Evolutionary conservation across 2,797 vertebrate genomes (phyloP), one percentile per base, ranked within the genome.

Genomic region (Hylomyscus alleni): DNA sequence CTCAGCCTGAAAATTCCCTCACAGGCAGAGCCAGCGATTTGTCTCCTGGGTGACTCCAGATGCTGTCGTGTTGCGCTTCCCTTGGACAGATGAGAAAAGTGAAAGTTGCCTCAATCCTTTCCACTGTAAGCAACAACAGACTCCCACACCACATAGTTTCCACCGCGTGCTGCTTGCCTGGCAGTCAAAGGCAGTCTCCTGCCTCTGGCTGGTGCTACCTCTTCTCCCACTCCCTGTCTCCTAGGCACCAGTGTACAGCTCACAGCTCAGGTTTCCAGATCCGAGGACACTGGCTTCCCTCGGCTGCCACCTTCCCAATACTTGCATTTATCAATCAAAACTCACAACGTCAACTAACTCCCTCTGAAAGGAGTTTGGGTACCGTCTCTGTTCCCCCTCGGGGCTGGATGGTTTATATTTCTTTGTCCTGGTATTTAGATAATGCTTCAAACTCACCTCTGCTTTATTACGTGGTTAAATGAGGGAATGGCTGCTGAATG

Each of bases 381-480:
- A 20, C 56, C 60, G 10, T n/a, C 89, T 90, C 40, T 50, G 40
- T 50, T 88, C 76, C 78, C 89, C 81, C 47, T 6, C 6, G 47
- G 76, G 62, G 81, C 26, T 62, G 11, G 22, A 3, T 22, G 75
- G 26, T 80, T 72, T 90, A 14, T 40, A 44, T 65, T 56, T 81
- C 62, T 72, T 78, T 65, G 62, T 52, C 22, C 75, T 8, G 67
- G 62, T 29, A 76, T 56, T 93, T 91, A 83, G 52, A 83, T 60
- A 92, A 89, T 7, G 54, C 91, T 89, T 94, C 82, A 56, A 24
- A 44, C 93, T 72, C 92, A 81, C 52, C 91, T 92, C 47, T 6
- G 81, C 29, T 94, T 89, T 96, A 78, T 34, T 73, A 37, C 76
- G 52, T 89, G 90, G 96, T 93, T 97, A 91, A 92, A 54, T 20